phyloP scores from a whole-genome alignment of 2,888 invertebrate species.

The Hemaris fuciformis region DNA sequence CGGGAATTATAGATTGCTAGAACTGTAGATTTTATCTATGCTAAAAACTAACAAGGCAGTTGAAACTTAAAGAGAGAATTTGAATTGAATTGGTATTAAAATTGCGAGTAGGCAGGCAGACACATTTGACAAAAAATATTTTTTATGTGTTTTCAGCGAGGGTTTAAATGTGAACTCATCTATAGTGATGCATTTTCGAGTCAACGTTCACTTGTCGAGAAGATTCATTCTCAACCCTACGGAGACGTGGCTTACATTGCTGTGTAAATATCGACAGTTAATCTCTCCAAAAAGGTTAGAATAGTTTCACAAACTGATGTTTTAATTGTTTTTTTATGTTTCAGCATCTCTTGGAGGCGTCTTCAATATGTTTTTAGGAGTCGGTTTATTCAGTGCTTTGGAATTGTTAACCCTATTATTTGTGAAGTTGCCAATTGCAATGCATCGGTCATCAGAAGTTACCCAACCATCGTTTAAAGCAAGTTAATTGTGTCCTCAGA shows the following conservation, averaged over 20 bases:
- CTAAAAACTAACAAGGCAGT: no score
- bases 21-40: no score
- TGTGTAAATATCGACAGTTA: slow-evolving; percentile 65
- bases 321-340: slow-evolving; percentile 16
- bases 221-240: slow-evolving; percentile 55
- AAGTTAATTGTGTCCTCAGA: background rate
- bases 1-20: no score
- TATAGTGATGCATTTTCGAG: slow-evolving; percentile 46
- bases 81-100: no score
- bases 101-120: no score
- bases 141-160: slow-evolving; percentile 38
- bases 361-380: slow-evolving; percentile 74
- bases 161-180: slow-evolving; percentile 45
- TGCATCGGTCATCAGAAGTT: slow-evolving; percentile 33
- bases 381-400: slow-evolving; percentile 67
- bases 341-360: slow-evolving; percentile 72
- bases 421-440: slow-evolving; percentile 39
- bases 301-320: no score
- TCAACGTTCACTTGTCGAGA: slow-evolving; percentile 49
- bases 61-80: no score
- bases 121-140: no score
- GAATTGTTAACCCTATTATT: slow-evolving; percentile 56
- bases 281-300: no score
- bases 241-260: slow-evolving; percentile 67
- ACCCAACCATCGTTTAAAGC: background rate